Base-by-base conservation (phyloP, 2,113 vertebrate species). In the Archilochus colubris region DNA sequence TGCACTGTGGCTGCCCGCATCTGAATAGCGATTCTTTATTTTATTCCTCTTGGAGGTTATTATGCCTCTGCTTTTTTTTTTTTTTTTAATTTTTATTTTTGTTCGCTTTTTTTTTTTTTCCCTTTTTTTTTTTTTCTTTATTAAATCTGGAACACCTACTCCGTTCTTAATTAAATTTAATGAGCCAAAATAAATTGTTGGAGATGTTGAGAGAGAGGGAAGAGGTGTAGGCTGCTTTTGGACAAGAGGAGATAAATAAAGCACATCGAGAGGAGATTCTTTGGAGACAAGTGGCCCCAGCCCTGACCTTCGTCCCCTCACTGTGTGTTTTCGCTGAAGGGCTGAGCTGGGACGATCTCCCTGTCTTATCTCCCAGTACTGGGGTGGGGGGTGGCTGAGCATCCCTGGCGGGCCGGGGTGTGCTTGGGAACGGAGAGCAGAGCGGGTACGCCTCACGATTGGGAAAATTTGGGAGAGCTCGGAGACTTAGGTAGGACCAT, bases 141-240 rank as follows among this genome's bases (percentile, higher is more conserved):
- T 97, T 97, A 95, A 96, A 96, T 93, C 92, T 86, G 92, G 94
- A 97, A 96, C 90, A 96, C 86, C 88, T 94, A 96, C 94, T 93
- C 94, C 2, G 86, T 86, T 92, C 96, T 96, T 97, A 96, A 97
- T 97, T 97, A 96, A 97, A 96, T 97, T 95, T 96, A 97, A 97
- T 97, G 96, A 97, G 94, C 78, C 95, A 94, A 95, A 97, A 95
- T 93, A 96, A 96, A 97, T 92, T 61, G 95, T 57, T 88, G 70
- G 75, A 86, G 90, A 86, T 78, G 81, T 31, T 73, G 91, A 67
- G 67, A 92, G 89, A 85, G 81, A n/a, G 69, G 74, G 75, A 93
- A 90, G 91, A 86, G 82, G 54, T 78, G 61, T 67, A 69, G 67
- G 85, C 78, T 87, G 89, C 54, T 89, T 58, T 93, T 76, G 96